Conservation (phyloP, 2,797 vertebrate species). For the Poeciliopsis infans region DNA sequence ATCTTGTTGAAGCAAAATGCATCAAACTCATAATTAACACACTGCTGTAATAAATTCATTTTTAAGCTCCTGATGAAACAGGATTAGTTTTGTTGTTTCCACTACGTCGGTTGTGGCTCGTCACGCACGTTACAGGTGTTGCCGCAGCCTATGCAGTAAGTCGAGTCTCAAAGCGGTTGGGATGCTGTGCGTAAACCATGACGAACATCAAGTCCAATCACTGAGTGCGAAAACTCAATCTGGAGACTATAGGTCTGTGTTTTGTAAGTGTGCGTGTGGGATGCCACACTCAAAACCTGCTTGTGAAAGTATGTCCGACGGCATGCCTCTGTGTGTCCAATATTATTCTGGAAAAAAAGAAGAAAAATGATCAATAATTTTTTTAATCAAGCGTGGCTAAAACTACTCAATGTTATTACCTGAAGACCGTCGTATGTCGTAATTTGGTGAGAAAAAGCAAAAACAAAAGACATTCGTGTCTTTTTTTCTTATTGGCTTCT, state of each 20-base stretch:
- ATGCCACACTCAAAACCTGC: slow-evolving; percentile 38
- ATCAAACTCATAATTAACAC: neutral
- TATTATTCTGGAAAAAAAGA: slow-evolving; percentile 24
- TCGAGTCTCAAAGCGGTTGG: slow-evolving; percentile 29
- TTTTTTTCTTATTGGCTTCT: slow-evolving; percentile 21
- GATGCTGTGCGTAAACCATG: slow-evolving; percentile 55
- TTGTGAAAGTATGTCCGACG: slow-evolving; percentile 41
- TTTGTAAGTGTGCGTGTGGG: slow-evolving; percentile 11
- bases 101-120: slow-evolving; percentile 29
- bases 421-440: slow-evolving; percentile 9
- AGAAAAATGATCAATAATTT: slow-evolving; percentile 36
- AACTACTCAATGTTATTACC: slow-evolving; percentile 25
- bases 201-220: slow-evolving; percentile 67
- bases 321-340: slow-evolving; percentile 35
- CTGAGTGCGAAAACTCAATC: slow-evolving; percentile 54
- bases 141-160: slow-evolving; percentile 47
- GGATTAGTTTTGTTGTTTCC: slow-evolving; percentile 18
- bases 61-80: slow-evolving; percentile 1
- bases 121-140: slow-evolving; percentile 52
- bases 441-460: slow-evolving; percentile 25
- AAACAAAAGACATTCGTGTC: slow-evolving; percentile 38
- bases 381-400: slow-evolving; percentile 37
- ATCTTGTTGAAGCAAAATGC: neutral
- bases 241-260: slow-evolving; percentile 23
- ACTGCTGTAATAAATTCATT: slow-evolving; percentile 20